Base-by-base conservation (phyloP, 2,797 vertebrate genomes). In the Poecile montanus region DNA sequence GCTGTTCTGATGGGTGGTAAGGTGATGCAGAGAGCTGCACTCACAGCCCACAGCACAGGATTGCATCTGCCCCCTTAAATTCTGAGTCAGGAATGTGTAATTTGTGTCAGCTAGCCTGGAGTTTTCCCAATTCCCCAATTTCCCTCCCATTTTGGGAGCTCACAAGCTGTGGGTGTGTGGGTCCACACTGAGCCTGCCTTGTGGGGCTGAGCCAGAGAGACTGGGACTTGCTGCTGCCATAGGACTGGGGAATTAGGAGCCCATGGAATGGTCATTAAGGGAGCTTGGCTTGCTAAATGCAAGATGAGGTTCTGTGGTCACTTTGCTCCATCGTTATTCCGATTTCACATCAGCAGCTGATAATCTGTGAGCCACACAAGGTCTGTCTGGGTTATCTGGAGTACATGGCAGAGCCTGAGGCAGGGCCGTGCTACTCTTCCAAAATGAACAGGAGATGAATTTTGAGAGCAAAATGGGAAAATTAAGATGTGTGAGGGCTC, bases 151-250 rank as follows among this genome's bases (percentile, higher is more conserved):
- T 78, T 26, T 71, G 34, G 82, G 57, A 47, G 7, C 29, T 60
- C 42, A 22, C 27, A 42, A n/a, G 6, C 32, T 60, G 4, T 4
- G 36, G 4, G 10, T 1, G 0, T 16, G 11, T 5, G 19, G 5
- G 17, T 58, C 6, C 10, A 6, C 11, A 8, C 21, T 6, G 26
- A 81, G 34, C 9, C 40, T 50, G 54, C 7, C 5, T 48, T 27
- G 8, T 27, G 65, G 17, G 56, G 6, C n/a, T 29, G 16, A 88
- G 63, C 48, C 56, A 47, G 23, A 58, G 54, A 14, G 29, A 8
- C 10, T 65, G 66, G 50, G 34, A 42, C 30, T 20, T 45, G 32
- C 57, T 53, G 30, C 30, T 50, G 66, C 32, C 12, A 7, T 10
- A 20, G 61, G 48, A 74, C 9, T 6, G 58, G 62, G 50, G 32